Percentiles rank a stretch among this genome's conserved stretches.
Conservation (phyloP, 2,797 vertebrate species). For the Tenualosa ilisha region DNA sequence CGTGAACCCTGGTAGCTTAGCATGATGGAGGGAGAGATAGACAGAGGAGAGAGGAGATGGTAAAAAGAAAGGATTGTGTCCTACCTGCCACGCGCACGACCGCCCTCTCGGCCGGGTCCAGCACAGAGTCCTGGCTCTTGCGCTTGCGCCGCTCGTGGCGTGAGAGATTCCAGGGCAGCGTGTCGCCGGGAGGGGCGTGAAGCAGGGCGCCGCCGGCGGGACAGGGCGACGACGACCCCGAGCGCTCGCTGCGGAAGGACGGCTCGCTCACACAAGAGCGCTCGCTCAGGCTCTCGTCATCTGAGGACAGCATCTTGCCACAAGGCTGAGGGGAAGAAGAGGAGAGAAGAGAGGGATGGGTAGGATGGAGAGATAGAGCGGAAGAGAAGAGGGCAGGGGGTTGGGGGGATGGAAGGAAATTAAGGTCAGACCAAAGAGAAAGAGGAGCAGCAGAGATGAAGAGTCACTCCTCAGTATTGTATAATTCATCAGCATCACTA, state of each 20-base stretch:
- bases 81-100: conserved; percentile 96
- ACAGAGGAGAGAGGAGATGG: not conserved
- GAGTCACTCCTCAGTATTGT: conserved; percentile 31
- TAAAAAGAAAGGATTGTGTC: conserved; percentile 39
- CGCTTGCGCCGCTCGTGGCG: conserved; percentile 94
- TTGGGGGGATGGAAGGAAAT: conserved; percentile 38
- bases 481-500: conserved; percentile 60
- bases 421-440: conserved; percentile 49
- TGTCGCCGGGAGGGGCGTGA: conserved; percentile 85
- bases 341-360: not conserved
- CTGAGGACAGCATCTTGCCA: conserved; percentile 90
- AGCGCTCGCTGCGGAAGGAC: conserved; percentile 91
- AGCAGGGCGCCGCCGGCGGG: conserved; percentile 71
- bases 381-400: conserved; percentile 11
- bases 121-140: conserved; percentile 93
- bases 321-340: conserved; percentile 48
- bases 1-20: not conserved
- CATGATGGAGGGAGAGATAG: not conserved
- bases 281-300: conserved; percentile 96
- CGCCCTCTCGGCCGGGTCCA: conserved; percentile 95
- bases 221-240: conserved; percentile 91
- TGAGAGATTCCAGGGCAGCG: conserved; percentile 94
- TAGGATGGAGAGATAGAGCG: not conserved
- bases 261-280: conserved; percentile 89
- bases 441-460: not conserved